Conservation (phyloP, 2,797 vertebrate species). For the Anguilla obscura region DNA sequence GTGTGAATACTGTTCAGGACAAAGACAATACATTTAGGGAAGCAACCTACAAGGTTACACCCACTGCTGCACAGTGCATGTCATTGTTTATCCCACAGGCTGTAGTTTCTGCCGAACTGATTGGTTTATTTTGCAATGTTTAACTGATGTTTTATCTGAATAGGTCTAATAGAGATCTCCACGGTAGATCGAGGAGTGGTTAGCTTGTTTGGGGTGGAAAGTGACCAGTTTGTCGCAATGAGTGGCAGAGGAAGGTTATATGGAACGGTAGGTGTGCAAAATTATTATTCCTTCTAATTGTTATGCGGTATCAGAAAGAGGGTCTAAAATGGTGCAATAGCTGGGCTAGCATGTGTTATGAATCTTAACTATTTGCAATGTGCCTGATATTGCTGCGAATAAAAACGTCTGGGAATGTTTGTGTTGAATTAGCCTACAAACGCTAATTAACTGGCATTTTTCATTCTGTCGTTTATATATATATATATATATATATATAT, state of each 20-base stretch:
- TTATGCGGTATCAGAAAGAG: slow-evolving; percentile 40
- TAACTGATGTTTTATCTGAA: slow-evolving; percentile 58
- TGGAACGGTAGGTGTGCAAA: slow-evolving; percentile 85
- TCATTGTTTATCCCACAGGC: not conserved
- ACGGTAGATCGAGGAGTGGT: slow-evolving; percentile 92
- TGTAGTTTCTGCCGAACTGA: slow-evolving; percentile 7
- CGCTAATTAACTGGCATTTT: not conserved
- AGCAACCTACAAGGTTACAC: slow-evolving; percentile 65
- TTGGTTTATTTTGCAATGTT: slow-evolving; percentile 26
- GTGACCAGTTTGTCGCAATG: slow-evolving; percentile 89
- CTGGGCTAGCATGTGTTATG: not conserved
- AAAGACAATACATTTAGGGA: slow-evolving; percentile 64
- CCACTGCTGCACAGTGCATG: slow-evolving; percentile 52
- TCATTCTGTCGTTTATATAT: not conserved
- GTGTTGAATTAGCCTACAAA: not conserved
- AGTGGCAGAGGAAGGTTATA: slow-evolving; percentile 89
- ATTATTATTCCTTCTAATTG: slow-evolving; percentile 50
- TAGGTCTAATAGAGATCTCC: slow-evolving; percentile 93
- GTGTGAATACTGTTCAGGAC: slow-evolving; percentile 62
- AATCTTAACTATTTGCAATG: not conserved
- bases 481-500: not conserved
- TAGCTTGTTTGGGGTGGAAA: slow-evolving; percentile 88
- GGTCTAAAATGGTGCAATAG: not conserved
- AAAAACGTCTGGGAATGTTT: not conserved
- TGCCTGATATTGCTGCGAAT: not conserved